Conservation (phyloP, 2,888 invertebrate genomes). For the Campopleginae sp. region DNA sequence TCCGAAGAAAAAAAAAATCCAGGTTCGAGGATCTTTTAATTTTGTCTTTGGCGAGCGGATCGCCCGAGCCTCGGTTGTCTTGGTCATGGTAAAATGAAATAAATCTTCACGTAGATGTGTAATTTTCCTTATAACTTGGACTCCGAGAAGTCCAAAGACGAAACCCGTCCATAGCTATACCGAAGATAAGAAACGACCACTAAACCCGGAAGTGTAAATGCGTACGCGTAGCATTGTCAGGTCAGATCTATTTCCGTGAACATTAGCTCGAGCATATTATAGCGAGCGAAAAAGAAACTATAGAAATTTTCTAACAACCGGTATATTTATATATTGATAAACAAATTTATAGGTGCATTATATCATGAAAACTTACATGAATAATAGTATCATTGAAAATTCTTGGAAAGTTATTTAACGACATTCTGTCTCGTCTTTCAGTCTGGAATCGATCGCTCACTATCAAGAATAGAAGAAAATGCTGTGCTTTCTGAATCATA, state of each 20-base stretch:
- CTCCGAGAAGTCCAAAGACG: slow-evolving; percentile 19
- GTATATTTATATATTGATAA: slow-evolving; percentile 24
- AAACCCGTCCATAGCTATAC: slow-evolving; percentile 26
- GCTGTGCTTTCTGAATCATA: background rate
- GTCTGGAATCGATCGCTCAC: slow-evolving; percentile 19
- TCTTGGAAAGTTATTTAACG: slow-evolving; percentile 13
- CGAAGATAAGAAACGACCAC: slow-evolving; percentile 14
- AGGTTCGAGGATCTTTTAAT: background rate
- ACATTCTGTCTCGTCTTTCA: slow-evolving; percentile 15
- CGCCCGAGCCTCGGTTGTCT: slow-evolving; percentile 6
- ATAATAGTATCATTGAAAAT: slow-evolving; percentile 3
- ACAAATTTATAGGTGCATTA: slow-evolving; percentile 25
- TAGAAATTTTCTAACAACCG: slow-evolving; percentile 23
- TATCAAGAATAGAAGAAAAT: background rate
- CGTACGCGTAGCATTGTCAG: slow-evolving; percentile 20
- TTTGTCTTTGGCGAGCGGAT: too few species aligned
- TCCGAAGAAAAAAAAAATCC: background rate
- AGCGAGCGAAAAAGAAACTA: slow-evolving; percentile 35
- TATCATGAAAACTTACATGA: background rate
- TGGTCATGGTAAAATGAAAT: slow-evolving; percentile 20
- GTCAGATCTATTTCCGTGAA: slow-evolving; percentile 54
- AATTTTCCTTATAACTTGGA: slow-evolving; percentile 29
- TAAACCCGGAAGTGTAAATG: slow-evolving; percentile 59
- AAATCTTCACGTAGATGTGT: slow-evolving; percentile 17
- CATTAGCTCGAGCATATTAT: slow-evolving; percentile 32